phyloP scores from a whole-genome alignment of 2,888 invertebrate genomes.

The Clusia tigrina region DNA sequence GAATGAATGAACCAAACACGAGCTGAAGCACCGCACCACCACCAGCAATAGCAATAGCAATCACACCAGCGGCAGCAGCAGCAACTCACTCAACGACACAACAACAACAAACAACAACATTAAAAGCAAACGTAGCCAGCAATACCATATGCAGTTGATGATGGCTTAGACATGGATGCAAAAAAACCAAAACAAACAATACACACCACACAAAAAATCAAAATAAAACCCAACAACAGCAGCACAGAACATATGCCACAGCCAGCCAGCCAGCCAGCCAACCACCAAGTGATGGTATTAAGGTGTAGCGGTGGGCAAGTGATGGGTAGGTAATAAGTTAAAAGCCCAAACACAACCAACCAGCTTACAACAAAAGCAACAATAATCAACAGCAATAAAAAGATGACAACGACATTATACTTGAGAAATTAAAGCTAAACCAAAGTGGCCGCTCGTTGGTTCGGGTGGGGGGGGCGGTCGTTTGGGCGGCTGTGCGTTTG shows the following conservation, averaged over 20 bases:
- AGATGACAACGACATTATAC: too few species aligned
- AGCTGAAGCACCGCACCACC: neutral
- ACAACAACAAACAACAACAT: constrained; percentile 19
- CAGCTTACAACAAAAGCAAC: neutral
- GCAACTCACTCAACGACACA: constrained; percentile 12
- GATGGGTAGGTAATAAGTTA: too few species aligned
- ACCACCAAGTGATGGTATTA: too few species aligned
- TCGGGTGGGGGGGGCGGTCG: too few species aligned
- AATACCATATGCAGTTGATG: constrained; percentile 20
- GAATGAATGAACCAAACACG: constrained; percentile 25
- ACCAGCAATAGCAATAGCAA: neutral
- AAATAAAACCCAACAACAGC: constrained; percentile 1
- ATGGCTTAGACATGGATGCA: constrained; percentile 22
- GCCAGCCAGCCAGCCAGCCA: too few species aligned
- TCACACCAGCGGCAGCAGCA: constrained; percentile 8
- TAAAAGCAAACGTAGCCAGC: constrained; percentile 8
- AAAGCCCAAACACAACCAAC: neutral
- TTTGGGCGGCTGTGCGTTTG: too few species aligned
- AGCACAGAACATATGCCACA: neutral
- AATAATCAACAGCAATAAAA: neutral
- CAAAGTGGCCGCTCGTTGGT: too few species aligned
- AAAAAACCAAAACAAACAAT: constrained; percentile 17
- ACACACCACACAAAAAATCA: constrained; percentile 7
- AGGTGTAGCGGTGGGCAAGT: too few species aligned
- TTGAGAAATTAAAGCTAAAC: too few species aligned